phyloP scores from a whole-genome alignment of 2,797 vertebrate species.

The Champsocephalus esox region DNA sequence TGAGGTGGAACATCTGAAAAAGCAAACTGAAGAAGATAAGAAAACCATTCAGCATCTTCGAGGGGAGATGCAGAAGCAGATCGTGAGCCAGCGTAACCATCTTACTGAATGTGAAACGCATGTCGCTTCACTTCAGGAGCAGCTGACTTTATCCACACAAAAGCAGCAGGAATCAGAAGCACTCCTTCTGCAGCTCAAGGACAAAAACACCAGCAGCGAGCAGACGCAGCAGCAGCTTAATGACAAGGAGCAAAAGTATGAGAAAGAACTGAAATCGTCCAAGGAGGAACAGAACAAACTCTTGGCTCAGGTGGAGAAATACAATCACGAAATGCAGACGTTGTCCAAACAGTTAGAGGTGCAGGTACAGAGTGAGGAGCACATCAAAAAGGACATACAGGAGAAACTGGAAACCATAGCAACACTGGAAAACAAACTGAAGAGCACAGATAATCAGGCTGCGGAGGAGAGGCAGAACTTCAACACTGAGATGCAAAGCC shows the following conservation, averaged over 20 bases:
- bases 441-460: constrained; percentile 61
- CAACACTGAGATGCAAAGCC: constrained; percentile 72
- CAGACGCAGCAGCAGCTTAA: constrained; percentile 75
- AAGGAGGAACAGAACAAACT: constrained; percentile 88
- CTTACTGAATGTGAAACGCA: constrained; percentile 85
- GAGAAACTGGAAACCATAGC: constrained; percentile 81
- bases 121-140: constrained; percentile 86
- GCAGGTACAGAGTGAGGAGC: constrained; percentile 70
- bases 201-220: constrained; percentile 72
- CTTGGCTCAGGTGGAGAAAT: constrained; percentile 81
- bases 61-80: constrained; percentile 84
- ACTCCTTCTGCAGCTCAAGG: constrained; percentile 80
- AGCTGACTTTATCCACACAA: constrained; percentile 74
- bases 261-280: constrained; percentile 86
- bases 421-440: constrained; percentile 82
- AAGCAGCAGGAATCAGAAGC: constrained; percentile 80
- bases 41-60: constrained; percentile 83
- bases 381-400: constrained; percentile 68
- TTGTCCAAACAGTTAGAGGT: constrained; percentile 81
- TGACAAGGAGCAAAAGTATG: constrained; percentile 80
- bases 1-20: constrained; percentile 83
- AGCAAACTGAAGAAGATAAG: constrained; percentile 81
- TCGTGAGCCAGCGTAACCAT: constrained; percentile 72
- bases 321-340: constrained; percentile 75
- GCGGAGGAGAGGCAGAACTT: constrained; percentile 80